phyloP scores from a whole-genome alignment of 2,113 vertebrate species.

The Aphyosemion australe region DNA sequence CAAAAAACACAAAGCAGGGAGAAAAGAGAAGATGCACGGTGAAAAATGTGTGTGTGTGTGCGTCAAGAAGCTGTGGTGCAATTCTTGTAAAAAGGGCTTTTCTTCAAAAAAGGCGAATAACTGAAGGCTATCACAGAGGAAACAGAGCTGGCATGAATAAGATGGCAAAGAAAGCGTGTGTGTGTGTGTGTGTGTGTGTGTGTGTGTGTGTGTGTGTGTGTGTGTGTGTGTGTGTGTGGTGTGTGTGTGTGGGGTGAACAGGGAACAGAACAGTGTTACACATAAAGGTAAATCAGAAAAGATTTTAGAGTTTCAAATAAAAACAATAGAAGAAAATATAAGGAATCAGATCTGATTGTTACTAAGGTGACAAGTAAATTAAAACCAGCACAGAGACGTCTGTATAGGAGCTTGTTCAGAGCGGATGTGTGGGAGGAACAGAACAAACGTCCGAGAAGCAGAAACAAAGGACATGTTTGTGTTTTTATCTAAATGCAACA shows the following conservation, averaged over 20 bases:
- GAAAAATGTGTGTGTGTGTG: slow-evolving; percentile 59
- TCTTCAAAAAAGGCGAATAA: slow-evolving; percentile 4
- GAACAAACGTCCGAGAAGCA: slow-evolving; percentile 9
- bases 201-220: background rate
- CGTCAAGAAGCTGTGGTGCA: slow-evolving; percentile 45
- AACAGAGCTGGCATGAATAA: slow-evolving; percentile 1
- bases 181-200: too few species aligned
- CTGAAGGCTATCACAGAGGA: background rate
- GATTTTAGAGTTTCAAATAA: background rate
- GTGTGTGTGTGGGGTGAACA: too few species aligned
- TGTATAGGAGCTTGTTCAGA: slow-evolving; percentile 20
- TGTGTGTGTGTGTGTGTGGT: background rate
- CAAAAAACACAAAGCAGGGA: slow-evolving; percentile 80
- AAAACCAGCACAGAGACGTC: slow-evolving; percentile 12
- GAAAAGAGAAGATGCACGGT: slow-evolving; percentile 79
- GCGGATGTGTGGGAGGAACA: slow-evolving; percentile 8
- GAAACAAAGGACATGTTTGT: slow-evolving; percentile 24
- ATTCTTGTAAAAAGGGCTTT: slow-evolving; percentile 38
- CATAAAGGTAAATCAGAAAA: background rate
- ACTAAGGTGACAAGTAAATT: slow-evolving; percentile 2
- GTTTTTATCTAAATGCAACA: slow-evolving; percentile 31
- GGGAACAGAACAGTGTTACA: background rate
- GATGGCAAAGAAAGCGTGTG: background rate
- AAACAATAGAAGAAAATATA: background rate
- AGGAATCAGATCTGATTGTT: background rate